These are phyloP conservation scores for Haplotaxodon microlepis DNA, from an alignment of 2,113 vertebrate species.

Conservation along the genomic window DNA sequence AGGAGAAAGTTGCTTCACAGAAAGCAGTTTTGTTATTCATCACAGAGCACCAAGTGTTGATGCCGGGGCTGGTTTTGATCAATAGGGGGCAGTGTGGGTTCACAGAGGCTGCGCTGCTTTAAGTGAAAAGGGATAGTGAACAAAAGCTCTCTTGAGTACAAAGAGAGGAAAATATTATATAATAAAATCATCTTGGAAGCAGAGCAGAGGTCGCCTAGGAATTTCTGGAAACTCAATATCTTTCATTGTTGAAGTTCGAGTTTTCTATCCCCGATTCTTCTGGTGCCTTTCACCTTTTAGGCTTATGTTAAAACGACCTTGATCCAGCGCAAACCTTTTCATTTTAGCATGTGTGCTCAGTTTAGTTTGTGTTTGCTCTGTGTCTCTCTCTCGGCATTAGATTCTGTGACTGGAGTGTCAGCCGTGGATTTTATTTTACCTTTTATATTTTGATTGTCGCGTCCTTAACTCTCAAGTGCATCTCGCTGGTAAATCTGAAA, in stretches of 20 bases:
- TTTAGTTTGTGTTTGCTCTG: neutral
- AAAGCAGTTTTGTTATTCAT: neutral
- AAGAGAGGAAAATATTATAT: conserved; percentile 46
- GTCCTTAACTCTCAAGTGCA: neutral
- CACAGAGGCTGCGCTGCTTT: neutral
- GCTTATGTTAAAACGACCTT: conserved; percentile 2
- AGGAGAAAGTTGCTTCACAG: neutral
- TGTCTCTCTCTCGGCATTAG: neutral
- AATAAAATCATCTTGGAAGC: conserved; percentile 48
- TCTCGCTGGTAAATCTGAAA: neutral
- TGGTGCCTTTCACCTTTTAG: conserved; percentile 10
- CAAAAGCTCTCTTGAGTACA: conserved; percentile 16
- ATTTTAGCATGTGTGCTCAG: neutral
- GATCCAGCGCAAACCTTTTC: conserved; percentile 1
- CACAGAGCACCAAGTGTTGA: neutral
- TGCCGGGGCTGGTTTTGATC: neutral
- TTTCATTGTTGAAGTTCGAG: conserved; percentile 10
- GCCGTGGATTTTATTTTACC: neutral
- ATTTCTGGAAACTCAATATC: conserved; percentile 52
- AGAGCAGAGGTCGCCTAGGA: conserved; percentile 35
- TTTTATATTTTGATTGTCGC: neutral
- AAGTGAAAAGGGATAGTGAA: neutral
- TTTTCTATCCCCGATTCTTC: neutral
- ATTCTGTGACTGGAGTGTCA: conserved; percentile 1
- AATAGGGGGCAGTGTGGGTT: conserved; percentile 59